A percentile compares a stretch with the other conserved stretches of the same genome.
Evolutionary conservation across 2,113 vertebrate species (phyloP).

Genomic region (Tiliqua scincoides): DNA sequence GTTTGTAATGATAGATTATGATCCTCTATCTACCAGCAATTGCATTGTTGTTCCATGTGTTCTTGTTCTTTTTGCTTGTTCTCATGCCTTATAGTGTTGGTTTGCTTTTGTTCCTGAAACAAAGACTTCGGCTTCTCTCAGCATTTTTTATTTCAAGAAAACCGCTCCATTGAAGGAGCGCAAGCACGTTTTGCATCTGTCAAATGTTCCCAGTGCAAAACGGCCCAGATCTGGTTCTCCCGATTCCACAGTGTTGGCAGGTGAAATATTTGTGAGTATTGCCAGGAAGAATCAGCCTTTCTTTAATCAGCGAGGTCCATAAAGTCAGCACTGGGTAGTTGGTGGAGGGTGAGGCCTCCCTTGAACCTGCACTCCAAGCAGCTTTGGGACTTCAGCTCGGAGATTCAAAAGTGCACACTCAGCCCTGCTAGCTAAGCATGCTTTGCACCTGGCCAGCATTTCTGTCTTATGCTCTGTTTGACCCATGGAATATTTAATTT

Average conservation of each 20-base stretch:
- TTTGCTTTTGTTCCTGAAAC: background rate
- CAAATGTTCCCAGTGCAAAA: background rate
- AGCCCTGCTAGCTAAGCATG: background rate
- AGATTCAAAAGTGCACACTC: background rate
- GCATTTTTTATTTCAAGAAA: background rate
- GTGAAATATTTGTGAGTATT: background rate
- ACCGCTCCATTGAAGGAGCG: background rate
- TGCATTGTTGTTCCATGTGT: conserved; percentile 34
- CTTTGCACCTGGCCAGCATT: background rate
- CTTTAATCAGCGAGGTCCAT: background rate
- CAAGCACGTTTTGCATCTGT: background rate
- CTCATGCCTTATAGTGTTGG: background rate
- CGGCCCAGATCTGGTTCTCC: background rate
- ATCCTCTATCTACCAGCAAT: conserved; percentile 36
- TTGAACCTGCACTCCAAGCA: background rate
- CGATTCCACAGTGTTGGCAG: background rate
- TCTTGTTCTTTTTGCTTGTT: background rate
- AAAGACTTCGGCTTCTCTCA: background rate
- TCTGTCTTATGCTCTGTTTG: conserved; percentile 30
- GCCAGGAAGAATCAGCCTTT: background rate
- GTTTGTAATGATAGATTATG: conserved; percentile 56
- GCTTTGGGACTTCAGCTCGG: background rate
- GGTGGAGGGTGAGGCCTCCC: background rate
- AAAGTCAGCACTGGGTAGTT: background rate
- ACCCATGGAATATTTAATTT: conserved; percentile 34